Conservation (phyloP, 2,797 vertebrate genomes). For the Sebastes minor region DNA sequence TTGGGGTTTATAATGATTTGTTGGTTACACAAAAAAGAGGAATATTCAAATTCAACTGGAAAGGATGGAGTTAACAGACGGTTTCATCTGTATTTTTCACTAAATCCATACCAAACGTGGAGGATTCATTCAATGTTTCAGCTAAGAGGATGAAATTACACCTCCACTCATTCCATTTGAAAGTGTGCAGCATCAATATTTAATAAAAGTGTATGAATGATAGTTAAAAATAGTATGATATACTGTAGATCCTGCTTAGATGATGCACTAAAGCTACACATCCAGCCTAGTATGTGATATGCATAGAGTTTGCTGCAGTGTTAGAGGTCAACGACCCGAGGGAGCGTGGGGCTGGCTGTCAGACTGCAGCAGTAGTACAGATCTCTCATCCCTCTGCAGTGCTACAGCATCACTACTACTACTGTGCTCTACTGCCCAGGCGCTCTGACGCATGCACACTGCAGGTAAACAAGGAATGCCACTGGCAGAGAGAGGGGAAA, state of each 20-base stretch:
- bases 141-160: conserved; percentile 2
- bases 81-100: background rate
- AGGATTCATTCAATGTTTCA: background rate
- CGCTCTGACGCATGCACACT: conserved; percentile 66
- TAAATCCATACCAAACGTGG: background rate
- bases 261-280: background rate
- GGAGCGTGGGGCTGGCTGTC: conserved; percentile 32
- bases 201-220: background rate
- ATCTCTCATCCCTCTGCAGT: conserved; percentile 66
- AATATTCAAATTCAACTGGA: background rate
- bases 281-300: conserved; percentile 23
- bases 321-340: conserved; percentile 64
- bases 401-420: conserved; percentile 55
- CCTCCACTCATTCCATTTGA: background rate
- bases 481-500: conserved; percentile 1
- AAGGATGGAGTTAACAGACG: background rate
- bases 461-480: conserved; percentile 69
- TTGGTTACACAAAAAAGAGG: background rate
- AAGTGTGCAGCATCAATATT: background rate
- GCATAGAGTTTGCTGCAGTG: conserved; percentile 61
- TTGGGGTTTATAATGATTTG: background rate
- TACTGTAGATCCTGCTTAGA: background rate
- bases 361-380: conserved; percentile 63
- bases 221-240: background rate
- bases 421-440: conserved; percentile 20